These are phyloP conservation scores for Acleris holmiana DNA, from an alignment of 2,888 invertebrate genomes.

Conservation along the genomic window DNA sequence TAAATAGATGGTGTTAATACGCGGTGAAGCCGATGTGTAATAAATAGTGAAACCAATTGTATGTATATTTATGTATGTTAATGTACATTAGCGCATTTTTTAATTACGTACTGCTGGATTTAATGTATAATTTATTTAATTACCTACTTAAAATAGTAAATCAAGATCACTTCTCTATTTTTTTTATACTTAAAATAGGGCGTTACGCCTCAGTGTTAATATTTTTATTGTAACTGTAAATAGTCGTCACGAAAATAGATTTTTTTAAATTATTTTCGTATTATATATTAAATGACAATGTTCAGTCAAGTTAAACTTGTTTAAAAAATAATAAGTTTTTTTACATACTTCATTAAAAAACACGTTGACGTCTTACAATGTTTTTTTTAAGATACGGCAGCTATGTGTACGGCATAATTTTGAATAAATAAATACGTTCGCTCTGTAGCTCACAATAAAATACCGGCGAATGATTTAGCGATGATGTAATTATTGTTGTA, in stretches of 20 bases:
- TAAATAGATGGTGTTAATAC: constrained; percentile 60
- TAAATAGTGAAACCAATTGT: constrained; percentile 58
- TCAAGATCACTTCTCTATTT: not conserved
- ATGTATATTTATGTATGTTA: constrained; percentile 65
- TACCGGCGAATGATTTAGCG: too few relatives aligned
- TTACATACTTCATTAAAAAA: too few relatives aligned
- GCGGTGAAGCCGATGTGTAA: constrained; percentile 49
- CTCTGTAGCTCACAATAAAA: too few relatives aligned
- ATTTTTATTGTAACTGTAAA: not conserved
- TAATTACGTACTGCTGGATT: constrained; percentile 57
- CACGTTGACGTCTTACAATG: too few relatives aligned
- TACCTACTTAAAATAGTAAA: not conserved
- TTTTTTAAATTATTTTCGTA: not conserved
- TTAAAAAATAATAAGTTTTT: not conserved
- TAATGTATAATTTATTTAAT: constrained; percentile 40
- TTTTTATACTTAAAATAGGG: not conserved
- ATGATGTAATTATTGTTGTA: too few relatives aligned
- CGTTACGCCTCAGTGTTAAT: not conserved
- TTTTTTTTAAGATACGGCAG: too few relatives aligned
- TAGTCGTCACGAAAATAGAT: not conserved
- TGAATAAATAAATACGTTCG: too few relatives aligned
- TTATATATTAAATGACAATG: too few relatives aligned
- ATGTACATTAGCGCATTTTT: constrained; percentile 50
- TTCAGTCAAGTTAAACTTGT: not conserved
- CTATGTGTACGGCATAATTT: too few relatives aligned